Base-by-base conservation (phyloP, 2,113 vertebrate species). In the Nettapus auritus region DNA sequence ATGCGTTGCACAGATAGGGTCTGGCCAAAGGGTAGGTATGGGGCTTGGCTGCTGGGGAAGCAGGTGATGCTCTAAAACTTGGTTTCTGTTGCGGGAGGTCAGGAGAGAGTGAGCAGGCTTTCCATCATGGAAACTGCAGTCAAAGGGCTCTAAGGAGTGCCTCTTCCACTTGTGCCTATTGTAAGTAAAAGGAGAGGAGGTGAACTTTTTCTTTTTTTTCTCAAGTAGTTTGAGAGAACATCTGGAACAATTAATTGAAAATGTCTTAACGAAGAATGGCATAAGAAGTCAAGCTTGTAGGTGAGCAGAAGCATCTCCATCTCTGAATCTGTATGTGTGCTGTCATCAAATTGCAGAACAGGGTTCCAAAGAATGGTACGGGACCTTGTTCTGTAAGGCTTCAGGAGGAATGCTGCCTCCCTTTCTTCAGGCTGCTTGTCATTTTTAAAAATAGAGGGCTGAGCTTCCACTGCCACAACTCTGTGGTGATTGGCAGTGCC, bases 391-490 rank as follows among this genome's bases (percentile, higher is more conserved):
- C 84, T 73, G 42, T 71, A 63, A 77, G 76, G 31, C 53, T 84
- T 46, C 40, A 88, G 87, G 76, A 62, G 63, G 46, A 84, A 29
- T 31, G 59, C 38, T 66, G 46, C 26, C 91, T 55, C 55, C 92
- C 78, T 90, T 79, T 80, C 62, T 86, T 82, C 42, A 59, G 38
- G 53, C 60, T 81, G 44, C 94, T 91, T 93, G 87, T 92, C 8
- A 88, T 93, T 94, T 97, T 90, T 83, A 94, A 95, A 96, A 92
- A 29, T 8, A 94, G 95, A 96, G 96, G 55, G 97, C 74, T 92
- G 53, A 81, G 79, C 21, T 94, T 95, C 74, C 71, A 69, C 57
- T 90, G 86, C 92, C 86, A 90, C 88, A 90, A 46, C 53, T 80
- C 70, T 42, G 88, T 88, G 92, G 95, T 5, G 5, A 63, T 2